Evolutionary conservation across 2,888 invertebrate genomes (phyloP), one percentile per base, ranked within the genome.

Genomic region (Cephus runcator): DNA sequence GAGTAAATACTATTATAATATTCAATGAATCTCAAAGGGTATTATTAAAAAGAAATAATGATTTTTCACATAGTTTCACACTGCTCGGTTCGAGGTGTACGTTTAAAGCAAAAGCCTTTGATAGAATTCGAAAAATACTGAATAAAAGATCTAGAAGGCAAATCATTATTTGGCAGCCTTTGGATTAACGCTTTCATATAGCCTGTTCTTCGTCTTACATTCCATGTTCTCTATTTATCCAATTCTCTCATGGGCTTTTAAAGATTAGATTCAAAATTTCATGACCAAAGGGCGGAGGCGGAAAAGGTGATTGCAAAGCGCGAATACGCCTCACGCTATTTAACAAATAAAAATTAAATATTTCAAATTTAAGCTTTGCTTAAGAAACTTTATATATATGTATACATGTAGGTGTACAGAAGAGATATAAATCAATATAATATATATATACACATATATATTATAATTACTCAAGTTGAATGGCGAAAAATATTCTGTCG

Each of bases 361-460:
- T 69, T 79, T 80, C 77, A 68, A 81, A 78, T 69, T 78, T 76
- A 73, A 81, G 82, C 81, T 82, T 83, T 77, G 83, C 82, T 82
- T 81, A 78, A 71, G 56, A 69, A 35, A 80, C 75, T 80, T 68
- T 33, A 79, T 76, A 79, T 77, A 75, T 68, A 74, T 75, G 74
- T 81, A 80, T 86, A 81, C 83, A 84, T 84, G 81, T 85, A 86
- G 85, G 82, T 87, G 84, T 87, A 86, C 84, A 85, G 86, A 87
- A 82, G 80, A 85, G 81, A 83, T 81, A 79, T 75, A 78, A 76
- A 78, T 77, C 76, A 80, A 75, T 78, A 81, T 80, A 73, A 79
- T 34, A 77, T 80, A 80, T 77, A 77, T 74, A 77, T 69, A 76
- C 40, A 56, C 23, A 56, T 78, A 78, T 78, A 75, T 56, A 71